A percentile compares a stretch with the other conserved stretches of the same genome.
These are phyloP conservation scores for Nansenia antarctica DNA, from an alignment of 2,113 vertebrate species.

Conservation along the genomic window DNA sequence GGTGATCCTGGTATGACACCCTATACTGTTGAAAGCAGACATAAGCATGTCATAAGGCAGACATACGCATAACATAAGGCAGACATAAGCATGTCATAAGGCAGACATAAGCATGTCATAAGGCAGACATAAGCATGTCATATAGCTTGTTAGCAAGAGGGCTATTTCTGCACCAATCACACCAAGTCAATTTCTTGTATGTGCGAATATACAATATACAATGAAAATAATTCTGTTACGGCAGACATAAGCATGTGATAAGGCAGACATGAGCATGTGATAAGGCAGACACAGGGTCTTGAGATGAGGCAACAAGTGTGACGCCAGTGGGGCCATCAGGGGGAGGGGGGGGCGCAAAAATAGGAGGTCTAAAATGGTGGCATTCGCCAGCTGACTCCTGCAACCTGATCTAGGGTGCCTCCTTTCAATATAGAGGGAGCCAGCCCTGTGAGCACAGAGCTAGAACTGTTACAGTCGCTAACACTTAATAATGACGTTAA, in stretches of 20 bases:
- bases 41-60: not conserved
- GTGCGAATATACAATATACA: too few relatives aligned
- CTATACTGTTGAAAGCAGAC: not conserved
- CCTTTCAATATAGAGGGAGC: slow-evolving; percentile 54
- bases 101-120: too few relatives aligned
- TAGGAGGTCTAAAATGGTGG: slow-evolving; percentile 49
- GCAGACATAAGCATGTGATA: too few relatives aligned
- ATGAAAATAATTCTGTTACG: too few relatives aligned
- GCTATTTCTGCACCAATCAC: too few relatives aligned
- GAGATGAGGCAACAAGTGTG: not conserved
- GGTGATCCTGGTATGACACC: not conserved
- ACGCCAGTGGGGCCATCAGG: slow-evolving; percentile 45
- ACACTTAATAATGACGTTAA: too few relatives aligned
- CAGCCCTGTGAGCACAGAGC: slow-evolving; percentile 23
- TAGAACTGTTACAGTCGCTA: too few relatives aligned
- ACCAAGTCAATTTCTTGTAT: too few relatives aligned
- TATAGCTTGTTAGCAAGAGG: too few relatives aligned
- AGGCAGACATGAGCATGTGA: too few relatives aligned
- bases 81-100: not conserved
- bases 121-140: not conserved
- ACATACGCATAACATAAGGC: too few relatives aligned
- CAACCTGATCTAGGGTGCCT: slow-evolving; percentile 36
- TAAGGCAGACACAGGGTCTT: too few relatives aligned
- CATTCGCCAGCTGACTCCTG: slow-evolving; percentile 50
- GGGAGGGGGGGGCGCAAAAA: slow-evolving; percentile 54